These are phyloP conservation scores for Hormaphis cornu DNA, from an alignment of 1,140 invertebrate genomes.

Conservation along the genomic window DNA sequence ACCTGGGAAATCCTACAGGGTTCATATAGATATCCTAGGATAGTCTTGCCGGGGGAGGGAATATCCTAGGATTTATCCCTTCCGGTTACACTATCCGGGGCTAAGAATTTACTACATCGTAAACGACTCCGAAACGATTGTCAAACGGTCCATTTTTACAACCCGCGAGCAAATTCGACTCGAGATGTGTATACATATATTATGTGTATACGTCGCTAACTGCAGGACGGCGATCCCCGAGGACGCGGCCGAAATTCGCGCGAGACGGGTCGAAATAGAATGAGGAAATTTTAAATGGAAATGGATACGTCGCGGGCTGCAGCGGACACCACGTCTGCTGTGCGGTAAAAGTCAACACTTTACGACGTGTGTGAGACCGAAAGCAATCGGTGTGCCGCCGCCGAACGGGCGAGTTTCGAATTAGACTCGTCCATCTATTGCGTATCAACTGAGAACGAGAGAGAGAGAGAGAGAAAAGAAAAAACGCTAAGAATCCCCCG, in stretches of 20 bases:
- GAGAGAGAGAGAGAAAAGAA: too few species aligned
- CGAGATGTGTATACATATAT: too few species aligned
- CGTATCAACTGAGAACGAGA: too few species aligned
- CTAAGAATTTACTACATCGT: neutral
- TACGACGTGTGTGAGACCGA: constrained; percentile 16
- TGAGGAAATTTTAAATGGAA: neutral
- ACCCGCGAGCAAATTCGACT: neutral
- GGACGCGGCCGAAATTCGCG: neutral
- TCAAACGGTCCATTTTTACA: neutral
- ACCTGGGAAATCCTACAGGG: too few species aligned
- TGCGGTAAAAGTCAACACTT: constrained; percentile 8
- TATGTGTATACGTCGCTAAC: constrained; percentile 1
- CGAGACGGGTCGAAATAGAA: neutral
- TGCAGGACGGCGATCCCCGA: neutral
- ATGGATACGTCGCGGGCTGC: too few species aligned
- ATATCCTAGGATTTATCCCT: too few species aligned
- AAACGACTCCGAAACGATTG: neutral
- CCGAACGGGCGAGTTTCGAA: constrained; percentile 17
- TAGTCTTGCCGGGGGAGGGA: too few species aligned
- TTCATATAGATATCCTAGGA: too few species aligned
- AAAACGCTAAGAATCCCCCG: neutral
- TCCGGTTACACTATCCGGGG: neutral
- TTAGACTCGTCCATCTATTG: too few species aligned
- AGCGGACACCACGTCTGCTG: neutral
- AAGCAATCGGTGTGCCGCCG: constrained; percentile 11